phyloP scores from a whole-genome alignment of 2,888 invertebrate species.

The Spatulosminthurus flaviceps region DNA sequence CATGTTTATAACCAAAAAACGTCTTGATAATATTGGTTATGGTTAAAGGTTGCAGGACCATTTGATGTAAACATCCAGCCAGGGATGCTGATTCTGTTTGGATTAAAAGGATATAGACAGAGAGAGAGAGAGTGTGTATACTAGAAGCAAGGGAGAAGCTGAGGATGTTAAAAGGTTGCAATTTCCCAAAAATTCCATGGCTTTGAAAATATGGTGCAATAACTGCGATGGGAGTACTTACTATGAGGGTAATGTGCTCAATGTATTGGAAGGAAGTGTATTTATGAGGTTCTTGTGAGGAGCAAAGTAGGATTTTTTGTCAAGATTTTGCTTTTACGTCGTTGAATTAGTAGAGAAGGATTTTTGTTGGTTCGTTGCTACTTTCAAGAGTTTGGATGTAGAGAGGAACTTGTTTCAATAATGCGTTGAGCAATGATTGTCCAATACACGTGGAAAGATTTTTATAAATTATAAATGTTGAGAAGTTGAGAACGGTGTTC shows the following conservation, averaged over 20 bases:
- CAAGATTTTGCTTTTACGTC: background rate
- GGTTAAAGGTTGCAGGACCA: too few species aligned
- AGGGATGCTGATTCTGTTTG: too few species aligned
- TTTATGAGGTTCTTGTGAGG: conserved; percentile 6
- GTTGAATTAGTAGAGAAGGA: too few species aligned
- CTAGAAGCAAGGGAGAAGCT: too few species aligned
- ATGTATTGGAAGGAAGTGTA: background rate
- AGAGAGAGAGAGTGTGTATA: too few species aligned
- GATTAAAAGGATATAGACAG: too few species aligned
- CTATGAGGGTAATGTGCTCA: too few species aligned
- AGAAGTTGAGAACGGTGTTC: background rate
- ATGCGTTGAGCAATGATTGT: background rate
- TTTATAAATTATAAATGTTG: background rate
- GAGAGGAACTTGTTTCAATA: background rate
- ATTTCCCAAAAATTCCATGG: conserved; percentile 7
- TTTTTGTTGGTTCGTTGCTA: too few species aligned
- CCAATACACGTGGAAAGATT: conserved; percentile 5
- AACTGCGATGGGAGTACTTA: too few species aligned
- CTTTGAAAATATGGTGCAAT: background rate
- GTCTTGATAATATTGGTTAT: background rate
- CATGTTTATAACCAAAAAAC: background rate
- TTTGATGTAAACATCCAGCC: too few species aligned
- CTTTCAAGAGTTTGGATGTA: too few species aligned
- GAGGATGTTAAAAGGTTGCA: background rate
- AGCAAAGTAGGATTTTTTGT: conserved; percentile 4